Conservation (phyloP, 92 coral and sea anemone species). For the Muricea muricata region DNA sequence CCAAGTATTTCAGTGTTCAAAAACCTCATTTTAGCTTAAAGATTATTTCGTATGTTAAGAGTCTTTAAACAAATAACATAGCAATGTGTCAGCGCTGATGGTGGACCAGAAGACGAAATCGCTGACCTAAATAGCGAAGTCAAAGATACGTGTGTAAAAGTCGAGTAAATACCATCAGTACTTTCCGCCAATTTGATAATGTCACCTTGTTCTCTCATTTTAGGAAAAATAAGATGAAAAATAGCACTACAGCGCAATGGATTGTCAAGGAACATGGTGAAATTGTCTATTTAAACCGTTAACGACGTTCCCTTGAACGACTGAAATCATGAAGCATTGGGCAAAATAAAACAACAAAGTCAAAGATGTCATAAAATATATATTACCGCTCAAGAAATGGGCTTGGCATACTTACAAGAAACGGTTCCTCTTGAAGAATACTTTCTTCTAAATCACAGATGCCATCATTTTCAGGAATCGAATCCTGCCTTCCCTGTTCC, state of each 20-base stretch:
- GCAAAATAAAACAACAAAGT: neutral
- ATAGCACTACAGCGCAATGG: neutral
- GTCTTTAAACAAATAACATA: neutral
- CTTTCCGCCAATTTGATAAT: too few species aligned
- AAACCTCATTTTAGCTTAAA: neutral
- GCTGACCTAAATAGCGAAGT: too few species aligned
- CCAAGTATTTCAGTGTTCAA: neutral
- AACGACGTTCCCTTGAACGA: neutral
- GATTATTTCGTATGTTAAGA: neutral
- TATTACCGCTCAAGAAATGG: neutral
- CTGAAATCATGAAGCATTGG: neutral
- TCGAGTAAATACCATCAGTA: too few species aligned
- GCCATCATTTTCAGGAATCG: neutral
- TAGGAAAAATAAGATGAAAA: neutral
- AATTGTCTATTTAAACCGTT: neutral
- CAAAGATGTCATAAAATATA: neutral
- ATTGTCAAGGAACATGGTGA: neutral
- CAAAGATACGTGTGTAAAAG: too few species aligned
- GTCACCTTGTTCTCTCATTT: too few species aligned
- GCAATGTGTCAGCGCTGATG: too few species aligned
- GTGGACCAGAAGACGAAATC: too few species aligned
- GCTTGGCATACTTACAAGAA: slow-evolving; percentile 18
- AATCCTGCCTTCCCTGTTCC: neutral
- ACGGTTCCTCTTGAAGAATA: neutral
- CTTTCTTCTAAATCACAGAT: neutral